These are phyloP conservation scores for Metridium senile DNA, from an alignment of 92 coral and sea anemone genomes.

Conservation along the genomic window DNA sequence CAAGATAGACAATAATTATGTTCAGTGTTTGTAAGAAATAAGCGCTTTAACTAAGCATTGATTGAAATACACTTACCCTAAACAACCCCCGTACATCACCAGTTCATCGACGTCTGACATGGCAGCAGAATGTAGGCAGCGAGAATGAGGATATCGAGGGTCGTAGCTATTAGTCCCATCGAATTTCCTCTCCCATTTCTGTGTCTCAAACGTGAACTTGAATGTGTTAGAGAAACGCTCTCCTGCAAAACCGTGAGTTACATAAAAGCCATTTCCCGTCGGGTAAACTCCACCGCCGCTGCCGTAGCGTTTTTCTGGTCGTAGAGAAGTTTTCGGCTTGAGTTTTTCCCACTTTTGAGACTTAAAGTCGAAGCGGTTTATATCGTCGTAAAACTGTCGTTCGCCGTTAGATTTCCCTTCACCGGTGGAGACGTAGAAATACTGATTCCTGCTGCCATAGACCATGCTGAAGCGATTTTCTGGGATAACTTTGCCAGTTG, in stretches of 20 bases:
- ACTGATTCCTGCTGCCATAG: conserved; percentile 57
- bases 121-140: conserved; percentile 84
- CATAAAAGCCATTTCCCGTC: conserved; percentile 70
- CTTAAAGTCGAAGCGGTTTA: conserved; percentile 52
- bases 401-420: conserved; percentile 44
- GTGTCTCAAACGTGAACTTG: conserved; percentile 61
- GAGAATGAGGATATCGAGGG: conserved; percentile 86
- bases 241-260: conserved; percentile 85
- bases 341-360: conserved; percentile 58
- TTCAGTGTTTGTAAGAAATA: no score
- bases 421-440: conserved; percentile 84
- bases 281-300: conserved; percentile 81
- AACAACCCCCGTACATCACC: conserved; percentile 93
- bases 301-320: conserved; percentile 84
- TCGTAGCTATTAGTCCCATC: conserved; percentile 84
- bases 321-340: conserved; percentile 43
- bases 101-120: conserved; percentile 74
- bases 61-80: conserved; percentile 96
- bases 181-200: conserved; percentile 82
- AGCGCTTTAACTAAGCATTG: no score
- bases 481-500: conserved; percentile 43
- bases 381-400: conserved; percentile 64
- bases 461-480: conserved; percentile 90
- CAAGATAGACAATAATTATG: no score
- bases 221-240: conserved; percentile 85